These are phyloP conservation scores for Pemphigus obesinymphae DNA, from an alignment of 1,140 invertebrate species.

Conservation along the genomic window DNA sequence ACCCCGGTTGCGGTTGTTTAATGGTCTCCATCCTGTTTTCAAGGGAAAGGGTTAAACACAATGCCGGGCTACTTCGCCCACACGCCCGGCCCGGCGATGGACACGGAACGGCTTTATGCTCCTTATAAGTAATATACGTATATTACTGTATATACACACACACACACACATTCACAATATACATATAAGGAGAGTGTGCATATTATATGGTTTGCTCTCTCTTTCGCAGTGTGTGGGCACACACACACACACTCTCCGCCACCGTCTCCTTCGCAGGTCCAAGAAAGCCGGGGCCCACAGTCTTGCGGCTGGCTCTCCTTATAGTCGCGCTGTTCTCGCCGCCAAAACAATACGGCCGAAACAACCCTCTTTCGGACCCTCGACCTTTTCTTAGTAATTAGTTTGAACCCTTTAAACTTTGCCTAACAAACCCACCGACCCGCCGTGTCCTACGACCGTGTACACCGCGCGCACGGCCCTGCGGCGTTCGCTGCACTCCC, in stretches of 20 bases:
- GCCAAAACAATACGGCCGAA: conserved; percentile 35
- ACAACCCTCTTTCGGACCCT: conserved; percentile 39
- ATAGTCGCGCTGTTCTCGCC: conserved; percentile 4
- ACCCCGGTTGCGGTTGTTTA: conserved; percentile 33
- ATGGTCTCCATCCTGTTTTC: conserved; percentile 35
- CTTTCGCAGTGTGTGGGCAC: background rate
- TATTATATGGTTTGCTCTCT: background rate
- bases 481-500: background rate
- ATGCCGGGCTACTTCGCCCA: conserved; percentile 3
- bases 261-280: background rate
- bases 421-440: conserved; percentile 34
- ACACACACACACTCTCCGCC: background rate
- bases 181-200: background rate
- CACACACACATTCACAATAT: background rate
- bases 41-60: conserved; percentile 37
- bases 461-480: background rate
- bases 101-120: conserved; percentile 31
- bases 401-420: conserved; percentile 42
- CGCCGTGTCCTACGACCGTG: background rate
- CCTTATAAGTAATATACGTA: background rate
- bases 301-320: conserved; percentile 29
- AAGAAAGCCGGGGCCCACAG: conserved; percentile 17
- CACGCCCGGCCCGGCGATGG: background rate
- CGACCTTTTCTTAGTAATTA: conserved; percentile 42
- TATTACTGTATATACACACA: too few relatives aligned